Conservation (phyloP, 2,113 vertebrate species). For the Petrocephalus microphthalmus region DNA sequence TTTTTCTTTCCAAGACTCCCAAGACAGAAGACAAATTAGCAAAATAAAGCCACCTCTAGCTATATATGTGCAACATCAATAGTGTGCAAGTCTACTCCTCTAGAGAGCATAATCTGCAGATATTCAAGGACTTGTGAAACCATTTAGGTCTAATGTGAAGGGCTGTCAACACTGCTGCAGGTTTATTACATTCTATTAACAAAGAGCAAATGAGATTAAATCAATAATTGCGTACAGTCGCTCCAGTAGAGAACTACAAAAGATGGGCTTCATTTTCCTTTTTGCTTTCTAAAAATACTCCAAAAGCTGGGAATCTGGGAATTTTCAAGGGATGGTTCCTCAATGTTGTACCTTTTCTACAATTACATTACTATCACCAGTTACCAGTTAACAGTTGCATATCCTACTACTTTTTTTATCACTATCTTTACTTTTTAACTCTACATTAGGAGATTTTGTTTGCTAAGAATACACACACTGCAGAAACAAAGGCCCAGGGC, state of each 20-base stretch:
- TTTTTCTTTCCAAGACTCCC: background rate
- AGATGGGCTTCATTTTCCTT: background rate
- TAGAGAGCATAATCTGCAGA: background rate
- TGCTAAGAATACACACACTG: no score
- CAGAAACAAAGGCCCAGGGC: no score
- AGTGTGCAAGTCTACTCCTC: background rate
- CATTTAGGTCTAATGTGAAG: background rate
- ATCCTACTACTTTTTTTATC: background rate
- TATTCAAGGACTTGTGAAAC: background rate
- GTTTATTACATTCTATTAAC: background rate
- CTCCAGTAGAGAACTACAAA: background rate
- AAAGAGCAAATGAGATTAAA: background rate
- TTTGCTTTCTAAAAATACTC: background rate
- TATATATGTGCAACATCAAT: background rate
- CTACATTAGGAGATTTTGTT: background rate
- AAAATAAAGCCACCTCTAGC: slow-evolving; percentile 14
- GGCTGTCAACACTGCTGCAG: background rate
- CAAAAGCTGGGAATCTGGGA: background rate
- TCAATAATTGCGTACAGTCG: background rate
- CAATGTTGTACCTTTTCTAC: background rate
- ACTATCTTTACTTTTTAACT: background rate
- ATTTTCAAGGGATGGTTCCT: background rate
- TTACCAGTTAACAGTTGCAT: background rate
- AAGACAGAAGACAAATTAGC: slow-evolving; percentile 1
- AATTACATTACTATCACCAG: background rate